Percentiles rank a stretch among this genome's conserved stretches.
Evolutionary conservation across 2,888 invertebrate genomes (phyloP).

Genomic region (Neocrepidodera transversa): DNA sequence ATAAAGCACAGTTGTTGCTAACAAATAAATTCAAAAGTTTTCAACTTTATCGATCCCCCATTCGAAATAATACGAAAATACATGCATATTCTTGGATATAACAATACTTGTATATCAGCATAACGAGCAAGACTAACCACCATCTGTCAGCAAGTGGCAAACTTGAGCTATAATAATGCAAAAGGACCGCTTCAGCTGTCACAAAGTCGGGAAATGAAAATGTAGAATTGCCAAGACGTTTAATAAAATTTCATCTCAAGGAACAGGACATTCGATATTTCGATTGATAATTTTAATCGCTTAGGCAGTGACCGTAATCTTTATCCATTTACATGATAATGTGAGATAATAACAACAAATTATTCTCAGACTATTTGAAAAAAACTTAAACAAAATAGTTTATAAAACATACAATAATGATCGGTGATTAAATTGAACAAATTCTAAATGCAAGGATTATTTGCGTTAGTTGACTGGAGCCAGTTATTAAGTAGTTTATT

Average conservation of each 20-base stretch:
- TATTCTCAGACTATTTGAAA: too few relatives aligned
- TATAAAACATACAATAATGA: too few relatives aligned
- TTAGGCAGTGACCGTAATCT: too few relatives aligned
- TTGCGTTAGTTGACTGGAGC: too few relatives aligned
- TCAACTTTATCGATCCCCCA: conserved; percentile 27
- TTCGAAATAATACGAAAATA: conserved; percentile 30
- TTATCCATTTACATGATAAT: too few relatives aligned
- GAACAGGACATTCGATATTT: conserved; percentile 14
- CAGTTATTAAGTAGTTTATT: too few relatives aligned
- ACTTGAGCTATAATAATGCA: conserved; percentile 34
- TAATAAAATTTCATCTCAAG: conserved; percentile 21
- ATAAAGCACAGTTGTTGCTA: conserved; percentile 35
- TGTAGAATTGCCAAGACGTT: conserved; percentile 21
- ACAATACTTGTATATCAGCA: conserved; percentile 35
- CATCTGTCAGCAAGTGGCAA: conserved; percentile 35
- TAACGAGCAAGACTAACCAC: conserved; percentile 30
- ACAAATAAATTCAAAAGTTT: conserved; percentile 33
- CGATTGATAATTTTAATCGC: conserved; percentile 16
- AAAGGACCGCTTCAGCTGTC: conserved; percentile 29
- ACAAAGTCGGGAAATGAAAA: conserved; percentile 27
- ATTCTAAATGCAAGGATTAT: too few relatives aligned
- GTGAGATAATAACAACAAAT: too few relatives aligned
- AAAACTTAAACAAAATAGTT: too few relatives aligned
- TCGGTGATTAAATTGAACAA: too few relatives aligned
- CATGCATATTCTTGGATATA: conserved; percentile 33